A percentile compares a stretch with the other conserved stretches of the same genome.
Conservation (phyloP, 2,113 vertebrate genomes). For the Petrocephalus zakoni region DNA sequence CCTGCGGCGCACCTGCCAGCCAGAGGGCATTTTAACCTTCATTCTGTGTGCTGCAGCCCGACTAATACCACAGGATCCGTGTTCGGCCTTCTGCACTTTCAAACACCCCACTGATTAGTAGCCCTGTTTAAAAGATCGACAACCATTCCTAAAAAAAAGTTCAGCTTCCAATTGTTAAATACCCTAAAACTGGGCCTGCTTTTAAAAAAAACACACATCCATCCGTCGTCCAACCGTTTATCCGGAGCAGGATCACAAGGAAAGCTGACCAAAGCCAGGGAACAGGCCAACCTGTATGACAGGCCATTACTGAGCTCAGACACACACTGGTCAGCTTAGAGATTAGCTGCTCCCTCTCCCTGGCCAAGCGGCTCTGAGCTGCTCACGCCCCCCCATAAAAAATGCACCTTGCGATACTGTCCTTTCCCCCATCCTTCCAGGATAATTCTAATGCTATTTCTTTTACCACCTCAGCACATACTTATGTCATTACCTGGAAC, state of each 20-base stretch:
- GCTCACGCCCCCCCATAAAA: neutral
- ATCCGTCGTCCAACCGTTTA: neutral
- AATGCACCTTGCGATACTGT: neutral
- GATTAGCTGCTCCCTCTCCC: neutral
- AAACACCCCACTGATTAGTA: neutral
- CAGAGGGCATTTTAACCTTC: neutral
- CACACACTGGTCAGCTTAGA: neutral
- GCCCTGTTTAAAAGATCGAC: neutral
- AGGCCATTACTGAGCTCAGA: neutral
- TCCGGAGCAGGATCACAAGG: neutral
- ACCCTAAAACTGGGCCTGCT: neutral
- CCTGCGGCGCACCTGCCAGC: slow-evolving; percentile 49
- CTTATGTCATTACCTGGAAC: neutral
- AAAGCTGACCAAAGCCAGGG: neutral
- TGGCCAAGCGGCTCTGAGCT: neutral
- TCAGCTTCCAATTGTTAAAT: neutral
- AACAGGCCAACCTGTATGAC: neutral
- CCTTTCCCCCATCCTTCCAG: neutral
- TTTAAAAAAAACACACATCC: neutral
- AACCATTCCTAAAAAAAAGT: neutral
- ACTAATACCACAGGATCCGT: neutral
- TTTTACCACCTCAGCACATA: neutral
- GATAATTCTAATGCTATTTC: neutral
- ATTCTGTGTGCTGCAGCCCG: neutral
- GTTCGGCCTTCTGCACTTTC: neutral